Evolutionary conservation across 2,113 vertebrate genomes (phyloP).

Genomic region (Amphiprion ocellaris): DNA sequence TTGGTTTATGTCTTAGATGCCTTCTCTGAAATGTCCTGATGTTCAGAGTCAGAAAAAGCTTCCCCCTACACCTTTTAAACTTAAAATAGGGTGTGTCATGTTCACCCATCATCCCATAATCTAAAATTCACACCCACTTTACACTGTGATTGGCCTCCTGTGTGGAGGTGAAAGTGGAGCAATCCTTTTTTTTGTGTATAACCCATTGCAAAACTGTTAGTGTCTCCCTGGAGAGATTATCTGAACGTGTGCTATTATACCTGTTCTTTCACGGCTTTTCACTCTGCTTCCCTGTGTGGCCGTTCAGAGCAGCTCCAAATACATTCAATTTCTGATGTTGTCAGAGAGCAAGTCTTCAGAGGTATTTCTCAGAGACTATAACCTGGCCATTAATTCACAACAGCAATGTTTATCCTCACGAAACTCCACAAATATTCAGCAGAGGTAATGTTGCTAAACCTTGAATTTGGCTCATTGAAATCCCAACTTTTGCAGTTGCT

Average conservation of each 20-base stretch:
- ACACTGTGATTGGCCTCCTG: neutral
- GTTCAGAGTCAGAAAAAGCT: too few species aligned
- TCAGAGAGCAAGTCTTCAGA: neutral
- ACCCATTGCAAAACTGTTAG: neutral
- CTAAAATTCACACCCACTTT: too few species aligned
- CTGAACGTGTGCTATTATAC: neutral
- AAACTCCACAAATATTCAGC: neutral
- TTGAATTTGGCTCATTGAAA: neutral
- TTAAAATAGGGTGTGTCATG: too few species aligned
- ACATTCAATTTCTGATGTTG: neutral
- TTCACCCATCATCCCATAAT: too few species aligned
- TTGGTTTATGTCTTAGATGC: too few species aligned
- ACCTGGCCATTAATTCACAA: neutral
- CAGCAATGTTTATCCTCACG: neutral
- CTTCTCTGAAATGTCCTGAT: too few species aligned
- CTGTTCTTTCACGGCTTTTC: neutral
- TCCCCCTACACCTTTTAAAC: too few species aligned
- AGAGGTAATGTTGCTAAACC: neutral
- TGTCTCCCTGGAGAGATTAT: neutral
- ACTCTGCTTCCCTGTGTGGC: neutral
- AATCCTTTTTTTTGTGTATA: neutral
- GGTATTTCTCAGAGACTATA: neutral
- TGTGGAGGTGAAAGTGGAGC: neutral
- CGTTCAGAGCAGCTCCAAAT: neutral
- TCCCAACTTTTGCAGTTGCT: conserved; percentile 18